Conservation (phyloP, 2,113 vertebrate species). For the Hippocampus zosterae region DNA sequence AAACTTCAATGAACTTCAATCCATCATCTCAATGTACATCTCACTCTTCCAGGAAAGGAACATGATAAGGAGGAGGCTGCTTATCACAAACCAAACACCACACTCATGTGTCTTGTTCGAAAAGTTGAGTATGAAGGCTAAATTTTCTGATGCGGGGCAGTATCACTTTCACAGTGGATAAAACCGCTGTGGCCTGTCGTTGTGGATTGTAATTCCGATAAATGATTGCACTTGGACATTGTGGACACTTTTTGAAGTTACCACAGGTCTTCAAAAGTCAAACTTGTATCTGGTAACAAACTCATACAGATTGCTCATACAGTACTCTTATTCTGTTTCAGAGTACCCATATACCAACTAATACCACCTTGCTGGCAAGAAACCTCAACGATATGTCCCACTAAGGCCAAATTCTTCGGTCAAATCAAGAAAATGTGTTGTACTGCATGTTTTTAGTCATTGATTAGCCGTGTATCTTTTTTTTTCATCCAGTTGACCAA, state of each 20-base stretch:
- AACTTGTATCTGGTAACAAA: neutral
- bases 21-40: slow-evolving; percentile 43
- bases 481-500: neutral
- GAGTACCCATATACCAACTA: neutral
- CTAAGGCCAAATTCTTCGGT: neutral
- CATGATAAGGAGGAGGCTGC: slow-evolving; percentile 51
- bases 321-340: neutral
- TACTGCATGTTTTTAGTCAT: neutral
- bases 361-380: neutral
- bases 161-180: slow-evolving; percentile 23
- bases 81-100: slow-evolving; percentile 68
- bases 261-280: neutral
- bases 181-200: slow-evolving; percentile 6
- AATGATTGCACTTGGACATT: slow-evolving; percentile 17
- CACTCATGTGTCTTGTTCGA: slow-evolving; percentile 47
- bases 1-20: slow-evolving; percentile 54
- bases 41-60: slow-evolving; percentile 50
- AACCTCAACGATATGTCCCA: neutral
- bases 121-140: slow-evolving; percentile 14
- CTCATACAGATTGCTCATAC: neutral
- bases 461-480: no score
- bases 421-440: neutral
- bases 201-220: slow-evolving; percentile 13
- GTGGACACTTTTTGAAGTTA: neutral
- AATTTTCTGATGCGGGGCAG: slow-evolving; percentile 19